phyloP scores from a whole-genome alignment of 2,797 vertebrate species.

The Acrocephalus scirpaceus region DNA sequence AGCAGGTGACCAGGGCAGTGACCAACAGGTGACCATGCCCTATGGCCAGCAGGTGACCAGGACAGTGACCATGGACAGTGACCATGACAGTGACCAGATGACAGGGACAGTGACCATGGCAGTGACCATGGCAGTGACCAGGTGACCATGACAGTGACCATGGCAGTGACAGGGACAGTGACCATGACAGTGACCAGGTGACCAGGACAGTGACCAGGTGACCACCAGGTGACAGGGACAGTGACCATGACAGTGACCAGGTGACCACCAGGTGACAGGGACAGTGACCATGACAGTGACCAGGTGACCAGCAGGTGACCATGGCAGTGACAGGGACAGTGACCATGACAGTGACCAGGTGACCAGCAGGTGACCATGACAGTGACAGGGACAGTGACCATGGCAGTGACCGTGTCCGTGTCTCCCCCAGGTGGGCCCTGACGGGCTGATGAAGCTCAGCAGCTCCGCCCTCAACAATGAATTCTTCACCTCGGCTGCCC shows the following conservation, averaged over 20 bases:
- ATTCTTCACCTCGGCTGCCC: constrained; percentile 97
- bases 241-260: no score
- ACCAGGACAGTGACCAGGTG: no score
- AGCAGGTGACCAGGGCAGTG: neutral
- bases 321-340: no score
- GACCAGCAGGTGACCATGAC: neutral
- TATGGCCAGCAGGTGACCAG: neutral
- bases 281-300: no score
- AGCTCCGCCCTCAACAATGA: constrained; percentile 97
- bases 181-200: neutral
- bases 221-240: no score
- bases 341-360: neutral
- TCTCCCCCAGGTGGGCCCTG: constrained; percentile 83
- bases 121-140: neutral
- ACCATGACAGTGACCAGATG: no score
- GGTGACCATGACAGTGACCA: neutral
- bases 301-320: no score
- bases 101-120: neutral
- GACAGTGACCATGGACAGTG: no score
- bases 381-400: no score
- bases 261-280: no score
- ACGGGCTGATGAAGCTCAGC: constrained; percentile 91
- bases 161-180: no score
- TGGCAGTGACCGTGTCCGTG: no score
- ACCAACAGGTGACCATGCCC: neutral